Base-by-base conservation (phyloP, 2,888 invertebrate genomes). In the Parasteatoda lunata region DNA sequence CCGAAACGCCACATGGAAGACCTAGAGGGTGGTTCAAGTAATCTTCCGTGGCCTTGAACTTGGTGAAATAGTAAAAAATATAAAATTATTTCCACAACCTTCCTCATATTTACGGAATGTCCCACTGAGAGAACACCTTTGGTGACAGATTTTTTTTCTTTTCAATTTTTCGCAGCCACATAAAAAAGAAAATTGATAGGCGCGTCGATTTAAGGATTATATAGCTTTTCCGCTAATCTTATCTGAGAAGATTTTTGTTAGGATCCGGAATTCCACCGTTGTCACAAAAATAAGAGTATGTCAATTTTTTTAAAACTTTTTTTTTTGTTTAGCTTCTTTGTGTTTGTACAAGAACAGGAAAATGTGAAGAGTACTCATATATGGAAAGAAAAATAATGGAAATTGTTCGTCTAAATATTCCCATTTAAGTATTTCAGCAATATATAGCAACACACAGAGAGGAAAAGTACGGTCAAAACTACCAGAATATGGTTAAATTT, bases 1-100 rank as follows among this genome's bases (percentile, higher is more conserved):
- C 88, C 88, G 59, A 77, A 84, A 54, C 89, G 78, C 89, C 89
- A 89, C 73, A 89, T 88, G 49, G 87, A 84, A 30, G 88, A 88
- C 59, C 89, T 78, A 11, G 84, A 85, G n/a, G 89, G 84, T 11
- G 89, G 89, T 64, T 89, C 89, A 11, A 79, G 71, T 30, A 89
- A 72, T 52, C 88, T 73, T 6, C 89, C 89, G 51, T 89, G 89
- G 9, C 85, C 84, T 68, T 75, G 75, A 75, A 81, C 75, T 59
- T 59, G 73, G 45, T 45, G 54, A 6, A 48, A 9, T 47, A 78
- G 30, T 51, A 72, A 30, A 30, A 45, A 71, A 13, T n/a, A 51
- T 5, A 65, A 80, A 49, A 77, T 49, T 59, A 59, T 66, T 51
- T 5, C 9, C 45, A 66, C 9, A 11, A n/a, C 30, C 30, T 15